These are phyloP conservation scores for Neotoxoptera formosana DNA, from an alignment of 1,140 invertebrate species.

Conservation along the genomic window DNA sequence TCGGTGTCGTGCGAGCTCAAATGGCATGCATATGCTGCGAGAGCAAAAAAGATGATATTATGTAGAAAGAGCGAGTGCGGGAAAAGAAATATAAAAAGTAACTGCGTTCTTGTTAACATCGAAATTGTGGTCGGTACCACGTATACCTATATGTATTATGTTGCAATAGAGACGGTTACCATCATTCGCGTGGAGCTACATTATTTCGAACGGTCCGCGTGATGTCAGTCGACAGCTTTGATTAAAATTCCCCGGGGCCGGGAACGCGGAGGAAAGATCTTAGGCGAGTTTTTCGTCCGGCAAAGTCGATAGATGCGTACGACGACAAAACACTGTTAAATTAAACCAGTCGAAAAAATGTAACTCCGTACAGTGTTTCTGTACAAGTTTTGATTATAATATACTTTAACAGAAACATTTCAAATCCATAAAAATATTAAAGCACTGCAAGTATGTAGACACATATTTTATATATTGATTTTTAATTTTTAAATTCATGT, in stretches of 20 bases:
- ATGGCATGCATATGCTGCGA: not conserved
- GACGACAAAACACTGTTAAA: not conserved
- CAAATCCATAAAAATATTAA: not conserved
- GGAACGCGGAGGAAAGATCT: not conserved
- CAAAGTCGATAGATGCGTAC: not conserved
- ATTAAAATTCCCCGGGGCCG: not conserved
- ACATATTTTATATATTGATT: not conserved
- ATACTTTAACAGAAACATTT: not conserved
- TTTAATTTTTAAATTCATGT: not conserved
- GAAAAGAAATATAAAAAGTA: slow-evolving; percentile 23
- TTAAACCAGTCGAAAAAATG: not conserved
- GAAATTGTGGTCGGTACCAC: not conserved
- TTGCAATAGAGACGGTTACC: not conserved
- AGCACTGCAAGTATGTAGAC: too few relatives aligned
- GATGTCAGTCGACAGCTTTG: not conserved
- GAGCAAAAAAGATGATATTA: not conserved
- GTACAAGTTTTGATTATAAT: not conserved
- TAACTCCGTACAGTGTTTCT: not conserved
- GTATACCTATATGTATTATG: not conserved
- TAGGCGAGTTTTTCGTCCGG: not conserved
- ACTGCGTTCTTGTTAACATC: slow-evolving; percentile 22
- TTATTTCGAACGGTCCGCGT: not conserved
- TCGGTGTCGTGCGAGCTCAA: not conserved
- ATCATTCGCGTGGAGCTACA: not conserved
- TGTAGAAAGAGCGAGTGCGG: not conserved